Base-by-base conservation (phyloP, 2,888 invertebrate species). In the Tiliacea aurago region DNA sequence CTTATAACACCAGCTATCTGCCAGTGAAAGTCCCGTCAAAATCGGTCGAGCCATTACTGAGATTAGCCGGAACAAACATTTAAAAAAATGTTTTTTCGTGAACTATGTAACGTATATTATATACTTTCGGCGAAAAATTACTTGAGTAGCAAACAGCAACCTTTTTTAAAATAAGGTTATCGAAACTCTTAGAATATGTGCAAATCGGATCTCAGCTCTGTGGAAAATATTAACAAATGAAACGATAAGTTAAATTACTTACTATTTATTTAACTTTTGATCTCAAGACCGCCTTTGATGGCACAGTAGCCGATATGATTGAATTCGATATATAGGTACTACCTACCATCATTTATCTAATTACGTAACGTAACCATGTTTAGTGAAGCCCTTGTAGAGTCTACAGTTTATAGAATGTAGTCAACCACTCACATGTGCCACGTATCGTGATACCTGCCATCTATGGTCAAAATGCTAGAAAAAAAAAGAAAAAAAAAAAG, bases 181-280 rank as follows among this genome's bases (percentile, higher is more conserved):
- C 80, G 20, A 41, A 23, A 51, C 51, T 56, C 55, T 67, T 55
- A 63, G n/a, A 66, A 67, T 37, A 67, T 20, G 20, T 73, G 56
- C 59, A 68, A 41, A 62, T 61, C 23, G 49, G 23, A 63, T 45
- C 15, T 55, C 55, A 55, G 23, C n/a, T 43, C 20, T 33, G 51
- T 64, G 56, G 43, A 61, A 68, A 56, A 73, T 61, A 77, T 59
- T 37, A 20, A 55, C 59, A n/a, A 49, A 66, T 28, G 10, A 23
- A 28, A 67, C 28, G 70, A 73, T 81, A 73, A 59, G 23, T 62
- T 66, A 33, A 49, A 47, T 56, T 45, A 6, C 28, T n/a, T n/a
- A n/a, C n/a, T n/a, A 61, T 82, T 65, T 73, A 63, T 63, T 55
- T 66, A 82, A 71, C 70, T 66, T 68, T 66, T 84, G 70, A 81